phyloP scores from a whole-genome alignment of 2,888 invertebrate species.

The Folsomia manolachei region DNA sequence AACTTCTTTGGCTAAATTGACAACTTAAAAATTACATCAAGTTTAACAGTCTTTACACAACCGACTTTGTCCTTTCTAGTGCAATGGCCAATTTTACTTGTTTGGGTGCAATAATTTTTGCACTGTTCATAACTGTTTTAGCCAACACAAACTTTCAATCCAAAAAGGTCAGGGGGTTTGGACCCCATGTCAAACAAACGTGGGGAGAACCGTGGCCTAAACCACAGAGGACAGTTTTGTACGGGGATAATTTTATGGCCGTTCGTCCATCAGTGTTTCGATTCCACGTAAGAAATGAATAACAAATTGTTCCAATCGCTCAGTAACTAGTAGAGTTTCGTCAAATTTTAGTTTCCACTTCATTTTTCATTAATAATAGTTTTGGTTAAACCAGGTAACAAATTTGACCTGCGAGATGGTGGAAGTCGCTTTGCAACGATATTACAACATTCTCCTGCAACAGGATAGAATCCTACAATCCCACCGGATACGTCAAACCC shows the following conservation, averaged over 20 bases:
- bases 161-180: conserved; percentile 26
- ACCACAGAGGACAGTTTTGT: conserved; percentile 58
- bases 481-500: not conserved
- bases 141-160: no score
- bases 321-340: no score
- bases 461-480: conserved; percentile 20
- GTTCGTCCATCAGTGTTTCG: conserved; percentile 57
- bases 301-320: no score
- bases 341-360: not conserved
- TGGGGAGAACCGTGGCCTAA: conserved; percentile 69
- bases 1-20: no score
- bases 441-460: conserved; percentile 56
- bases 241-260: conserved; percentile 55
- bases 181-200: conserved; percentile 57
- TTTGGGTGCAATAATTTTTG: no score
- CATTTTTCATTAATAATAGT: conserved; percentile 4
- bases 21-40: no score
- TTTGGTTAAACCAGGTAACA: conserved; percentile 52
- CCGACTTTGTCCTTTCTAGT: no score
- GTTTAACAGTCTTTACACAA: no score
- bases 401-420: conserved; percentile 60
- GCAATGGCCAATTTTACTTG: no score
- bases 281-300: conserved; percentile 49
- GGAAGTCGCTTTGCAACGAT: conserved; percentile 60
- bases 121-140: no score